A percentile compares a stretch with the other conserved stretches of the same genome.
phyloP scores from a whole-genome alignment of 2,113 vertebrate genomes.

The Hassar affinis region DNA sequence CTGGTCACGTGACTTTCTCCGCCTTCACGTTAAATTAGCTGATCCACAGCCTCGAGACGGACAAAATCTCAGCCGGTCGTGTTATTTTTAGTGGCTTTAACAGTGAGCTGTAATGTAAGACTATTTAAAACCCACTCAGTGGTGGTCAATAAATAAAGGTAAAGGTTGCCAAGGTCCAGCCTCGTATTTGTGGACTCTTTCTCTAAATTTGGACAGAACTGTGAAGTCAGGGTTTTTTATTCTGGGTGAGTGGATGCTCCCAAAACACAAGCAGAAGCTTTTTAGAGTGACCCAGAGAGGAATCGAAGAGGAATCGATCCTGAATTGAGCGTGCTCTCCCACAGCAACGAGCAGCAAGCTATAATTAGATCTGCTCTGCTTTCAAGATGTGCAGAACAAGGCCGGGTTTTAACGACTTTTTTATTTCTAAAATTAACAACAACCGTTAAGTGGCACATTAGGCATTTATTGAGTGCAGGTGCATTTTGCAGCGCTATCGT shows the following conservation, averaged over 20 bases:
- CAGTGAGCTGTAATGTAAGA: slow-evolving; percentile 62
- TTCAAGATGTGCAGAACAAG: slow-evolving; percentile 25
- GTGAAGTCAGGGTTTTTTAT: slow-evolving; percentile 35
- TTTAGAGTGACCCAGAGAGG: slow-evolving; percentile 10
- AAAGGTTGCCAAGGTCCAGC: slow-evolving; percentile 51
- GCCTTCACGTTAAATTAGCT: slow-evolving; percentile 11
- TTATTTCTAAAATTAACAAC: not conserved
- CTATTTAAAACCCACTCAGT: slow-evolving; percentile 62
- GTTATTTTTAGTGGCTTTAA: slow-evolving; percentile 51
- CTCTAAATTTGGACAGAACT: slow-evolving; percentile 60
- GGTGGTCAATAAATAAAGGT: slow-evolving; percentile 54
- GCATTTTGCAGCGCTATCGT: not conserved
- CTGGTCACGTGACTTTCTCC: not conserved
- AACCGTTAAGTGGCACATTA: not conserved
- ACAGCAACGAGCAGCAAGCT: not conserved
- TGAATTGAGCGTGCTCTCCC: slow-evolving; percentile 30
- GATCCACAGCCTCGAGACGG: slow-evolving; percentile 5
- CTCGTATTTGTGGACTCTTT: slow-evolving; percentile 52
- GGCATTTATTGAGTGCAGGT: not conserved
- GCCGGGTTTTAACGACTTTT: slow-evolving; percentile 23
- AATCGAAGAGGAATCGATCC: slow-evolving; percentile 35
- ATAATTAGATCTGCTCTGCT: slow-evolving; percentile 32
- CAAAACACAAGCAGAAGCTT: slow-evolving; percentile 30
- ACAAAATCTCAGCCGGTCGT: not conserved
- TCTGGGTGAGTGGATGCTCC: slow-evolving; percentile 12